Conservation (phyloP, 2,888 invertebrate species). For the Thereva unica region DNA sequence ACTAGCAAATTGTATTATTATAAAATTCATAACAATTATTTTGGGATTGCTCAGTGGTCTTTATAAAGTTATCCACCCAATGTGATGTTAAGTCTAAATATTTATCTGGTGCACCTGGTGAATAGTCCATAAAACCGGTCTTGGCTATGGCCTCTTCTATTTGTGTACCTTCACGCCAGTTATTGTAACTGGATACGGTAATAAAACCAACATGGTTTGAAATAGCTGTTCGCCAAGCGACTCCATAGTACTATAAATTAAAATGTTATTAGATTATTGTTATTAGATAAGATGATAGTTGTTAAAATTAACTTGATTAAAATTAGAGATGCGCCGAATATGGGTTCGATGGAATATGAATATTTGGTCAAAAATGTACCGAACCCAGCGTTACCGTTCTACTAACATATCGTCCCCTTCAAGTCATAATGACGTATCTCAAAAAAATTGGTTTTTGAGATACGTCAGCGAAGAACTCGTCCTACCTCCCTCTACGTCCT, state of each 20-base stretch:
- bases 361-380: too few species aligned
- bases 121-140: slow-evolving; percentile 61
- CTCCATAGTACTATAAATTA: slow-evolving; percentile 63
- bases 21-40: slow-evolving; percentile 55
- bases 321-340: too few species aligned
- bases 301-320: neutral
- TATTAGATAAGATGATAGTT: too few species aligned
- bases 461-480: too few species aligned
- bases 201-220: slow-evolving; percentile 62
- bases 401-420: too few species aligned
- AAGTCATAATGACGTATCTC: too few species aligned
- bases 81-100: slow-evolving; percentile 68
- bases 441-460: too few species aligned
- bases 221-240: slow-evolving; percentile 66
- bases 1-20: slow-evolving; percentile 58
- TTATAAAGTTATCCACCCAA: slow-evolving; percentile 63
- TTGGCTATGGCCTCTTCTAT: slow-evolving; percentile 65
- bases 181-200: slow-evolving; percentile 73
- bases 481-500: too few species aligned
- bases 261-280: slow-evolving; percentile 7
- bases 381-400: too few species aligned
- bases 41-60: slow-evolving; percentile 52
- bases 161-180: slow-evolving; percentile 77
- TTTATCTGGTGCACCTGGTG: slow-evolving; percentile 64
- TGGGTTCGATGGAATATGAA: too few species aligned